These are phyloP conservation scores for Hestina assimilis DNA, from an alignment of 1,140 invertebrate genomes.

Conservation along the genomic window DNA sequence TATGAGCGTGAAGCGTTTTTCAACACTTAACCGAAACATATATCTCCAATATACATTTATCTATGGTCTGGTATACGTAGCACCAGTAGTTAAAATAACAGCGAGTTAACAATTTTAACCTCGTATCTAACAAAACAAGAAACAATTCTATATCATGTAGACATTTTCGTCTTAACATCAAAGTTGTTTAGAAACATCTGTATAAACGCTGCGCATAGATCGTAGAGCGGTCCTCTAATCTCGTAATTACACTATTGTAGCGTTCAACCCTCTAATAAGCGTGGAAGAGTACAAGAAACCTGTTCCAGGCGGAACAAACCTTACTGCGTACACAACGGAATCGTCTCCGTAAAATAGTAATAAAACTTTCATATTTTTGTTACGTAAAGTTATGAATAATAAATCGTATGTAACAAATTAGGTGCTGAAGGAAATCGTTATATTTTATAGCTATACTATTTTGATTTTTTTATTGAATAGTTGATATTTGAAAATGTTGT, in stretches of 20 bases:
- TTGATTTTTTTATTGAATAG: too few relatives aligned
- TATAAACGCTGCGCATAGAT: constrained; percentile 17
- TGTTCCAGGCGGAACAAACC: not conserved
- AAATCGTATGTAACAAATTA: too few relatives aligned
- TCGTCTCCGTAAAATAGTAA: not conserved
- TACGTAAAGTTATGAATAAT: not conserved
- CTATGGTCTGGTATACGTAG: not conserved
- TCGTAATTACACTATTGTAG: constrained; percentile 37
- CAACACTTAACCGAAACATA: too few relatives aligned
- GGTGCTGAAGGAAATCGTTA: too few relatives aligned
- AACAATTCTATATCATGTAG: too few relatives aligned
- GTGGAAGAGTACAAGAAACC: constrained; percentile 14
- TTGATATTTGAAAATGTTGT: too few relatives aligned
- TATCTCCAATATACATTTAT: not conserved
- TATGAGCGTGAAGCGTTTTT: too few relatives aligned
- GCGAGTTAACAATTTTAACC: too few relatives aligned
- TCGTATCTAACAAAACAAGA: too few relatives aligned
- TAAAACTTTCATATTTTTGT: too few relatives aligned
- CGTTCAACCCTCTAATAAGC: constrained; percentile 22
- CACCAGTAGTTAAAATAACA: too few relatives aligned
- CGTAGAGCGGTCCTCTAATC: constrained; percentile 32
- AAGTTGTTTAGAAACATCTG: constrained; percentile 20
- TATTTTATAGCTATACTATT: too few relatives aligned
- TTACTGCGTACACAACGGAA: not conserved
- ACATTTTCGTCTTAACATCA: not conserved